Evolutionary conservation across 2,113 vertebrate species (phyloP).

Genomic region (Lates calcarifer): DNA sequence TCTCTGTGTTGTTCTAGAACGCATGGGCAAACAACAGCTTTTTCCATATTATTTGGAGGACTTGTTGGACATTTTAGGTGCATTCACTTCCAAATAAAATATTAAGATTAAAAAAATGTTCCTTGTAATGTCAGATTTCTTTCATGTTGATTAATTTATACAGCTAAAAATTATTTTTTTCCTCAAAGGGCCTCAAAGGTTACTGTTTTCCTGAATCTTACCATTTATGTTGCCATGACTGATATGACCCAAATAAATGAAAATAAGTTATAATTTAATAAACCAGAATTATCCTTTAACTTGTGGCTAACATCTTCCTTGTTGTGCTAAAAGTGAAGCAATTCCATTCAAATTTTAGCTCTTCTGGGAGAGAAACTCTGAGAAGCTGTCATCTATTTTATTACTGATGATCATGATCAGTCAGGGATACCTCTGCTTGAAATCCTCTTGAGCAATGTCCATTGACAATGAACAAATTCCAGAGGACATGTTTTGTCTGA

Average conservation of each 20-base stretch:
- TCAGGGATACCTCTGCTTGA: slow-evolving; percentile 10
- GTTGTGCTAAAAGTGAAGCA: neutral
- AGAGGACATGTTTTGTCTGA: slow-evolving; percentile 61
- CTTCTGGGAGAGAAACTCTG: neutral
- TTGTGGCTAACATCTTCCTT: neutral
- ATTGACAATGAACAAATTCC: slow-evolving; percentile 62
- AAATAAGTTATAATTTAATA: neutral
- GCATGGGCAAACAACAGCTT: no score
- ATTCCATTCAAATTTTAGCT: neutral
- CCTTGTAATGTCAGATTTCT: neutral
- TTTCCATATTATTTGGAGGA: no score
- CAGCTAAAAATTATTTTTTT: neutral
- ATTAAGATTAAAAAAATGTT: neutral
- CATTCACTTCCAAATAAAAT: neutral
- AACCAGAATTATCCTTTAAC: neutral
- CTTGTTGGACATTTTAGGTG: neutral
- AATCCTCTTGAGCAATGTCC: slow-evolving; percentile 10
- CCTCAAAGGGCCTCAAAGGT: neutral
- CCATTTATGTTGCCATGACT: neutral
- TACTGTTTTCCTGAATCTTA: neutral
- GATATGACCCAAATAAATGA: neutral
- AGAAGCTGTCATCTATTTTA: slow-evolving; percentile 4
- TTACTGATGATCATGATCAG: slow-evolving; percentile 6
- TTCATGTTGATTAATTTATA: neutral
- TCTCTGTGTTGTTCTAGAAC: no score